Evolutionary conservation across 2,113 vertebrate species (phyloP).

Genomic region (Semicossyphus pulcher): DNA sequence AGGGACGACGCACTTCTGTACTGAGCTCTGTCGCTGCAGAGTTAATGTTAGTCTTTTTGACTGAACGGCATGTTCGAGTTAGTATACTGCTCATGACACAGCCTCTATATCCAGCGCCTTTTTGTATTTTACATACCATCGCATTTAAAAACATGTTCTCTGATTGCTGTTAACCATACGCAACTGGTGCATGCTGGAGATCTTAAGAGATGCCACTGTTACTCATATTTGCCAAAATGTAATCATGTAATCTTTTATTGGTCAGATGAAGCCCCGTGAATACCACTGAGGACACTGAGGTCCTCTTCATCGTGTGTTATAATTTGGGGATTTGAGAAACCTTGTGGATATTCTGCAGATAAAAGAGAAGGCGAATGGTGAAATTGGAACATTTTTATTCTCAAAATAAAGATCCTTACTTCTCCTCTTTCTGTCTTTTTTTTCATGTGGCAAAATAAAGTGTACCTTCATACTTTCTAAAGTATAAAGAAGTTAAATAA

Average conservation of each 20-base stretch:
- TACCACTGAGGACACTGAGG: neutral
- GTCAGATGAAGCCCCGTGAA: neutral
- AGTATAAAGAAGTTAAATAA: too few relatives aligned
- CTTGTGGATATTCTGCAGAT: neutral
- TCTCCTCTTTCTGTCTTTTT: too few relatives aligned
- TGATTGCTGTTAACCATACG: neutral
- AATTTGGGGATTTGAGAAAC: neutral
- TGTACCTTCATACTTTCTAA: too few relatives aligned
- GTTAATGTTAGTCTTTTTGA: slow-evolving; percentile 3
- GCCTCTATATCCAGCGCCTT: neutral
- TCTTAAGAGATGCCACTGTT: neutral
- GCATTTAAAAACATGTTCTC: neutral
- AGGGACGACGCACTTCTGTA: slow-evolving; percentile 1
- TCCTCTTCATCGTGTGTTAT: neutral
- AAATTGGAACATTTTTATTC: neutral
- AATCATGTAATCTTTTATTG: neutral
- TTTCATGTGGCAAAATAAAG: too few relatives aligned
- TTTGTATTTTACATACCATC: neutral
- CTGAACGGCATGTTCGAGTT: slow-evolving; percentile 30
- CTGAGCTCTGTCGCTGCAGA: slow-evolving; percentile 16
- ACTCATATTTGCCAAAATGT: neutral
- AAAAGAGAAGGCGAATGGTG: neutral
- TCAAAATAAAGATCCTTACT: too few relatives aligned
- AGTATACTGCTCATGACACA: neutral
- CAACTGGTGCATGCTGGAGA: neutral